Conservation (phyloP, 2,888 invertebrate species). For the Malthinus seriepunctatus region DNA sequence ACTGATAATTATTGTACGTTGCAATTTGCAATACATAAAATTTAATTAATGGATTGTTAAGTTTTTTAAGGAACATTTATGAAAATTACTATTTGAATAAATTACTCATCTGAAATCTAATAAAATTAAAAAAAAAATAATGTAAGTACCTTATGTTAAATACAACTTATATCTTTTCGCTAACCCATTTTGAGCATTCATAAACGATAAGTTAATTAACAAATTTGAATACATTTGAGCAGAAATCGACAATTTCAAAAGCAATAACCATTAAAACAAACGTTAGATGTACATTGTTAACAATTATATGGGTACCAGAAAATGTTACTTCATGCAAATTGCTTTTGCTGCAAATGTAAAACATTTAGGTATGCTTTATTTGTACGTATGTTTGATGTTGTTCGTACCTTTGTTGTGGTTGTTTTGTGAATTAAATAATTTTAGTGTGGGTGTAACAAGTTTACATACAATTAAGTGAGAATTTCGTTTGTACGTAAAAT, state of each 20-base stretch:
- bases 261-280: slow-evolving; percentile 5
- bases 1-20: too few relatives aligned
- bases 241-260: slow-evolving; percentile 2
- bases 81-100: too few relatives aligned
- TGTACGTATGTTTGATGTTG: not conserved
- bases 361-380: not conserved
- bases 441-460: not conserved
- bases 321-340: slow-evolving; percentile 8
- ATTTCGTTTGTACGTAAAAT: slow-evolving; percentile 1
- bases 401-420: not conserved
- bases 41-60: too few relatives aligned
- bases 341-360: not conserved
- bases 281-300: slow-evolving; percentile 10
- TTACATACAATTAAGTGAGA: not conserved
- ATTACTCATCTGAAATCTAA: too few relatives aligned
- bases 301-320: slow-evolving; percentile 8
- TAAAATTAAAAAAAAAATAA: too few relatives aligned
- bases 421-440: not conserved
- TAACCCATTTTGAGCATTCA: too few relatives aligned
- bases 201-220: not conserved
- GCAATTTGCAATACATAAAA: too few relatives aligned
- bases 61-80: too few relatives aligned
- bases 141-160: too few relatives aligned
- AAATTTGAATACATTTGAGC: slow-evolving; percentile 10
- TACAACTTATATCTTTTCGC: too few relatives aligned